Percentiles rank a stretch among this genome's conserved stretches.
Conservation (phyloP, 1,140 invertebrate species). For the Brachionus asplanchnoidis region DNA sequence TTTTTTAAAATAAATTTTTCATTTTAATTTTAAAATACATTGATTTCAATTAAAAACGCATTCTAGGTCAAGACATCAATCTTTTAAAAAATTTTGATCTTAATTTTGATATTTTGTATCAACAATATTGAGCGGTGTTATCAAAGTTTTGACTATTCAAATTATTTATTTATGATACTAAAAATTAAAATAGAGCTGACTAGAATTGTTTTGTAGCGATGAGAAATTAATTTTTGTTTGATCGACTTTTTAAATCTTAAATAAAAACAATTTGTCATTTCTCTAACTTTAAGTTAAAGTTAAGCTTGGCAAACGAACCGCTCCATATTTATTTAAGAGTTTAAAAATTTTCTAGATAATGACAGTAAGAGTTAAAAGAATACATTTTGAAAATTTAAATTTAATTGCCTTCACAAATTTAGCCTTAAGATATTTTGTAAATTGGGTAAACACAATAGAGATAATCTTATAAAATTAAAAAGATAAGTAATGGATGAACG, state of each 20-base stretch:
- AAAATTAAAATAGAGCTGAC: neutral
- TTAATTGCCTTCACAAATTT: neutral
- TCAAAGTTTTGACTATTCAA: neutral
- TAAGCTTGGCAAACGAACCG: neutral
- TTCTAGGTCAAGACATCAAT: too few relatives aligned
- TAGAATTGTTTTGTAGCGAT: neutral
- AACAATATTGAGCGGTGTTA: neutral
- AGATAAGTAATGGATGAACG: slow-evolving; percentile 4
- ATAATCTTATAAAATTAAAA: neutral
- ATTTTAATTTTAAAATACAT: too few relatives aligned
- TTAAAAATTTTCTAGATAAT: neutral
- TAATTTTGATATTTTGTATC: neutral
- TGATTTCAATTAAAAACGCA: too few relatives aligned
- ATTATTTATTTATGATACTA: neutral
- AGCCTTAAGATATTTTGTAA: neutral
- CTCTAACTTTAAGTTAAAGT: neutral
- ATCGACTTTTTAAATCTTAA: neutral
- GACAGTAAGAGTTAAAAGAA: neutral
- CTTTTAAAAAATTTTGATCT: neutral
- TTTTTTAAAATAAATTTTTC: too few relatives aligned
- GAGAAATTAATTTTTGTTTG: neutral
- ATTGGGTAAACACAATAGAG: neutral
- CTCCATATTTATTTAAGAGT: neutral
- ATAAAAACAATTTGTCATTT: neutral
- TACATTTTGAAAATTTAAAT: neutral